These are phyloP conservation scores for Diprion similis DNA, from an alignment of 1,140 invertebrate species.

Conservation along the genomic window DNA sequence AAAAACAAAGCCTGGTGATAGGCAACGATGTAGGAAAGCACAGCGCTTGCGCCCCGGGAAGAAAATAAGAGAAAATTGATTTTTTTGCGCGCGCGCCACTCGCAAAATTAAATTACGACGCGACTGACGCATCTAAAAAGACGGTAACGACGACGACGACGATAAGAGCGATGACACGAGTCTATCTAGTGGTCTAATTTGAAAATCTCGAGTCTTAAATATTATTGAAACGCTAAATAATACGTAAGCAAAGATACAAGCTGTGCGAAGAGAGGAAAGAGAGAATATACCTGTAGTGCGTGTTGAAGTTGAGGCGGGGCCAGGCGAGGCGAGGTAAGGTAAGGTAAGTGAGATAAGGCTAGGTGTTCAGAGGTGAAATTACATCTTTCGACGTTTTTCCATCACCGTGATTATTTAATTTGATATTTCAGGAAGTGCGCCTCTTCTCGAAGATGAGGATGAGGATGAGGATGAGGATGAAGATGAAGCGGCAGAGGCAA, in stretches of 20 bases:
- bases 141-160: not conserved
- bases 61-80: slow-evolving; percentile 42
- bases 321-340: not conserved
- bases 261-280: not conserved
- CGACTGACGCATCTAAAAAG: not conserved
- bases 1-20: too few species aligned
- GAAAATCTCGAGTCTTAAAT: too few species aligned
- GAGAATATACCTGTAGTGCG: slow-evolving; percentile 17
- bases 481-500: not conserved
- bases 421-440: slow-evolving; percentile 9
- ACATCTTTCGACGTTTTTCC: slow-evolving; percentile 14
- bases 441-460: not conserved
- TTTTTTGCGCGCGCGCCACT: slow-evolving; percentile 35
- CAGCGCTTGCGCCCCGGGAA: slow-evolving; percentile 30
- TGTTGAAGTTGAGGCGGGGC: slow-evolving; percentile 12
- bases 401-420: slow-evolving; percentile 5
- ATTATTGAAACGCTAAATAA: too few species aligned
- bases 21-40: not conserved
- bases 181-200: too few species aligned
- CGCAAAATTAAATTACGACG: slow-evolving; percentile 45
- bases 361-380: not conserved
- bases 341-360: slow-evolving; percentile 1
- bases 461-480: too few species aligned
- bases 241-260: too few species aligned
- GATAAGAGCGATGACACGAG: too few species aligned